Evolutionary conservation across 1,140 invertebrate genomes (phyloP).

Genomic region (Drosophila saltans): DNA sequence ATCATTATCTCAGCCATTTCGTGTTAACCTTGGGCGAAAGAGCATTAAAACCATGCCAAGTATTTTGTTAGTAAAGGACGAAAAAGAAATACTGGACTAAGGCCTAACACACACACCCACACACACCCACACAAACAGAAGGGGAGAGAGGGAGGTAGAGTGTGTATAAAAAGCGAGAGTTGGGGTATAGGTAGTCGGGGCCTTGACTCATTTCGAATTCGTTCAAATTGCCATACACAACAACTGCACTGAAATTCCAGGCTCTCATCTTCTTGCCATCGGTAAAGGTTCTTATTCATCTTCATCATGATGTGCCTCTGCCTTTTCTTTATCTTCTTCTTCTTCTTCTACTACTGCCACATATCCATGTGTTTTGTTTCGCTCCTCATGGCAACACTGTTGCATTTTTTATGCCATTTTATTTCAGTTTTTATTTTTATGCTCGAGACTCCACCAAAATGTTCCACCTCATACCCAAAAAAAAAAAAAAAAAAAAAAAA

Average conservation of each 20-base stretch:
- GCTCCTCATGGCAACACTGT: constrained; percentile 46
- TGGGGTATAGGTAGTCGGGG: neutral
- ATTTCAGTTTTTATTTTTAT: constrained; percentile 71
- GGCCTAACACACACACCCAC: constrained; percentile 23
- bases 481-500: constrained; percentile 5
- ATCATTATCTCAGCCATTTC: constrained; percentile 35
- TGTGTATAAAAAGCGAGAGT: too few species aligned
- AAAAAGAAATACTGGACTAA: constrained; percentile 54
- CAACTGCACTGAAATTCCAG: constrained; percentile 9
- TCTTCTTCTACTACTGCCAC: neutral
- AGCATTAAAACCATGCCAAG: constrained; percentile 78
- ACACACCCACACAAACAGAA: neutral
- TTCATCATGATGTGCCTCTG: constrained; percentile 19
- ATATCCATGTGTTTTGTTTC: neutral
- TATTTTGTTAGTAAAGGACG: constrained; percentile 47
- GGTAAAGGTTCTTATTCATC: constrained; percentile 17
- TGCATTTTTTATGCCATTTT: constrained; percentile 77
- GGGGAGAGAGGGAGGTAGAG: neutral
- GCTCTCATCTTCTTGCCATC: constrained; percentile 24
- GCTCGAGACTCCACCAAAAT: constrained; percentile 20
- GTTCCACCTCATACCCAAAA: constrained; percentile 22
- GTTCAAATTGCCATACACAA: constrained; percentile 12
- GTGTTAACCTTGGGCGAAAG: constrained; percentile 67
- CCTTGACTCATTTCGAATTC: constrained; percentile 12
- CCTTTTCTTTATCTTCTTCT: too few species aligned